Conservation (phyloP, 2,888 invertebrate species). For the Timema cristinae region DNA sequence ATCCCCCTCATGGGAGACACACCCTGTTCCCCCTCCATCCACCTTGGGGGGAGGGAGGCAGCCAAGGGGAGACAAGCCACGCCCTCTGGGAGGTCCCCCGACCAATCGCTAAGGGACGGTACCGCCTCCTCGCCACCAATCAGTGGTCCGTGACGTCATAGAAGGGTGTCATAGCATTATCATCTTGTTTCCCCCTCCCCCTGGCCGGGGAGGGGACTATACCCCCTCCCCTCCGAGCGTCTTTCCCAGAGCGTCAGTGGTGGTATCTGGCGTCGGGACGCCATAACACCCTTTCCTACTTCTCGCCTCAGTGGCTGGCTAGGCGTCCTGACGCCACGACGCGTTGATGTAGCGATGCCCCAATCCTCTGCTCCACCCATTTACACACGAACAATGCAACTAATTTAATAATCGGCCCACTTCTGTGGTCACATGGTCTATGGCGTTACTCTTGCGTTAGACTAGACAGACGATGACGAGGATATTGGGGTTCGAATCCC, state of each 20-base stretch:
- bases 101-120: constrained; percentile 36
- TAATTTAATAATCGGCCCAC: too few species aligned
- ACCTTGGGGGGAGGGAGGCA: not conserved
- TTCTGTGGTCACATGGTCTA: too few species aligned
- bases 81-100: constrained; percentile 23
- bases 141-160: constrained; percentile 25
- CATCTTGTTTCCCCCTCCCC: constrained; percentile 23
- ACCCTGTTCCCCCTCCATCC: not conserved
- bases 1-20: constrained; percentile 26
- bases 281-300: constrained; percentile 22
- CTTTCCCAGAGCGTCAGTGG: constrained; percentile 35
- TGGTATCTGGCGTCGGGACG: constrained; percentile 43
- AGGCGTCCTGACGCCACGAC: too few species aligned
- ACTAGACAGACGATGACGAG: too few species aligned
- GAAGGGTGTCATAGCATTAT: constrained; percentile 32
- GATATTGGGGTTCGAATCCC: too few species aligned
- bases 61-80: not conserved
- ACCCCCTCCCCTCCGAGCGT: constrained; percentile 13
- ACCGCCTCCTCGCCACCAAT: constrained; percentile 37
- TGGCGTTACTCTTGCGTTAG: too few species aligned
- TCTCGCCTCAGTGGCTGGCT: too few species aligned
- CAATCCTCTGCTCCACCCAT: too few species aligned
- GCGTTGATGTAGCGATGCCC: too few species aligned
- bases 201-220: constrained; percentile 22
- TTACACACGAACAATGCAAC: too few species aligned